Base-by-base conservation (phyloP, 2,797 vertebrate genomes). In the Poecile montanus region DNA sequence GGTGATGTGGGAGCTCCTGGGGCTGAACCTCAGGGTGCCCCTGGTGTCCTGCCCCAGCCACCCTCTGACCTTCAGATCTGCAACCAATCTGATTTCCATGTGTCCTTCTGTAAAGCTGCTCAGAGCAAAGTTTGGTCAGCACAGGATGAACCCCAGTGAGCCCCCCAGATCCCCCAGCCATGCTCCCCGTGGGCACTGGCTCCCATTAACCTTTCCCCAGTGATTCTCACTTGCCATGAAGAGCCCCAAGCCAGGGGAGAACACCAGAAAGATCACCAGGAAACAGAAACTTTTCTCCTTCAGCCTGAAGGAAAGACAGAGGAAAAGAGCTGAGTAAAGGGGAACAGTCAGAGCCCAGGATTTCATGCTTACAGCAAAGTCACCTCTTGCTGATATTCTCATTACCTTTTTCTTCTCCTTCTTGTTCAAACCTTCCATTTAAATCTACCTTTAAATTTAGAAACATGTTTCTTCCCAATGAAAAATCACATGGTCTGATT, bases 21-120 rank as follows among this genome's bases (percentile, higher is more conserved):
- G 40, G 57, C 51, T 75, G 54, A 97, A 79, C 4, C 3, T 4
- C 1, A 85, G 85, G 19, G 61, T 70, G 26, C 91, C 84, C 0
- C 0, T 18, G 2, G 82, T 6, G 2, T 89, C 87, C 78, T 61
- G 81, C 26, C 53, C 38, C 29, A 38, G 36, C 86, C n/a, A 7
- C 34, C 13, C 56, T 62, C 67, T 7, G 3, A 85, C 88, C 2
- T 32, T 83, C 89, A 97, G 95, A 45, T 97, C 95, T 54, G 95
- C 32, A 9, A 36, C 47, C 82, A 96, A 20, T 16, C 14, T 10
- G 0, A 96, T 95, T 67, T 94, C 88, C 78, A 70, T 70, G 16
- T 45, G 91, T 30, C 62, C 92, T 34, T 95, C 97, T 19, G 87
- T 88, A 57, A 97, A 96, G 73, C 97, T 97, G 75, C 62, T 80